Base-by-base conservation (phyloP, 2,888 invertebrate species). In the Muschampia staudingeri region DNA sequence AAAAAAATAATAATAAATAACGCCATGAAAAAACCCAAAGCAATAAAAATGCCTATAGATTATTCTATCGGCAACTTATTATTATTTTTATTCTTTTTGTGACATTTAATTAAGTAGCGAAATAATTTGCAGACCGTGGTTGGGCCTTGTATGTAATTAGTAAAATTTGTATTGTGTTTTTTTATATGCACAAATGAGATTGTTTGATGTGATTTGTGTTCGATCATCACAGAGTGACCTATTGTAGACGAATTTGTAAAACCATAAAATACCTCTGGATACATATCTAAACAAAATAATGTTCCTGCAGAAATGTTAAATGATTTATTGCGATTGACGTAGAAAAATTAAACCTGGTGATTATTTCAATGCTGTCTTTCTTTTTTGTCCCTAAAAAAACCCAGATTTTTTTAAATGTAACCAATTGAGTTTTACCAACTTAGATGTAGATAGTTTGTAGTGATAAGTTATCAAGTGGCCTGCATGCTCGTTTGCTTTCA, bases 231-330 rank as follows among this genome's bases (percentile, higher is more conserved):
- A 81, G 80, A 83, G 69, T 72, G 72, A 19, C 48, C 30, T 44
- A 44, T 73, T 79, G 76, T 73, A 78, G 5, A 67, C 34, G 12
- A 48, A 40, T 83, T 87, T 83, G 82, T 87, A 78, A 83, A 87
- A 88, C 88, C 88, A 85, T 89, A 78, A 84, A 85, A 86, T 90
- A 91, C 91, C 91, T 91, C 90, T 87, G 84, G 85, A 81, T 76
- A 80, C 76, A 81, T 83, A 80, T 84, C 52, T 77, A 76, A 82
- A 85, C 83, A 82, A 86, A 82, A 78, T 81, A 87, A 78, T 81
- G 86, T 86, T 87, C 82, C 82, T 84, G 75, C 84, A 83, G 86
- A 84, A 85, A 81, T 78, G 78, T 86, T 86, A 70, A 78, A 87
- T 48, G 52, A 56, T 71, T 48, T 72, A 80, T 82, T 85, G 82